Conservation (phyloP, 2,888 invertebrate species). For the Fragum sueziense region DNA sequence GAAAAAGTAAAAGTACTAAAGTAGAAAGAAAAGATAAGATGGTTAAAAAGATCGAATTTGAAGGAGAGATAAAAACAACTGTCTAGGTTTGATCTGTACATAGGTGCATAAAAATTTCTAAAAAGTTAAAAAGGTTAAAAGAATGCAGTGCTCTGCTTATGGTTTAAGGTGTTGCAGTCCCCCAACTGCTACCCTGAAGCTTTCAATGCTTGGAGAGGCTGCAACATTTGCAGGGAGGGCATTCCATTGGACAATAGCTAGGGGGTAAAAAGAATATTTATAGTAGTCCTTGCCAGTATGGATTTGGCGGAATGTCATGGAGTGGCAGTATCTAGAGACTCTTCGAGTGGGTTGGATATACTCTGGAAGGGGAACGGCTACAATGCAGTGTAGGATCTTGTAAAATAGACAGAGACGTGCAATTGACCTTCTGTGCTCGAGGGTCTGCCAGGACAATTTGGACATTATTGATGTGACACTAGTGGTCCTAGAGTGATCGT, state of each 20-base stretch:
- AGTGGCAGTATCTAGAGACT: background rate
- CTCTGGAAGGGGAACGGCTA: constrained; percentile 3
- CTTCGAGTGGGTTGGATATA: background rate
- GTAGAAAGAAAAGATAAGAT: too few relatives aligned
- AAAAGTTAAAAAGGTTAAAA: too few relatives aligned
- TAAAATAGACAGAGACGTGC: constrained; percentile 8
- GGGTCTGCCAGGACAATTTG: constrained; percentile 6
- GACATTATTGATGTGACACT: constrained; percentile 11
- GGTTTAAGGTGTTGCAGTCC: too few relatives aligned
- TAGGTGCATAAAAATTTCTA: too few relatives aligned
- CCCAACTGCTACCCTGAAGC: too few relatives aligned
- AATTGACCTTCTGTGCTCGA: background rate
- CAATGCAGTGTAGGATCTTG: background rate
- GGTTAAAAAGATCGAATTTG: too few relatives aligned
- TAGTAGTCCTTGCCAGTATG: background rate
- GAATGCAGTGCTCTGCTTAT: too few relatives aligned
- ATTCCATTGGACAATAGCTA: background rate
- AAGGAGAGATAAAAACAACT: too few relatives aligned
- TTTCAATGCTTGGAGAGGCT: too few relatives aligned
- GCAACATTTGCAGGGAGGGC: background rate
- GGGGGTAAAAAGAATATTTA: constrained; percentile 2
- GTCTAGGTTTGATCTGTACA: too few relatives aligned
- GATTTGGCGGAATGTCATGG: background rate
- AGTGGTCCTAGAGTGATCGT: background rate
- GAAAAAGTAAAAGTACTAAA: too few relatives aligned